Conservation (phyloP, 2,888 invertebrate genomes). For the Ochropleura leucogaster region DNA sequence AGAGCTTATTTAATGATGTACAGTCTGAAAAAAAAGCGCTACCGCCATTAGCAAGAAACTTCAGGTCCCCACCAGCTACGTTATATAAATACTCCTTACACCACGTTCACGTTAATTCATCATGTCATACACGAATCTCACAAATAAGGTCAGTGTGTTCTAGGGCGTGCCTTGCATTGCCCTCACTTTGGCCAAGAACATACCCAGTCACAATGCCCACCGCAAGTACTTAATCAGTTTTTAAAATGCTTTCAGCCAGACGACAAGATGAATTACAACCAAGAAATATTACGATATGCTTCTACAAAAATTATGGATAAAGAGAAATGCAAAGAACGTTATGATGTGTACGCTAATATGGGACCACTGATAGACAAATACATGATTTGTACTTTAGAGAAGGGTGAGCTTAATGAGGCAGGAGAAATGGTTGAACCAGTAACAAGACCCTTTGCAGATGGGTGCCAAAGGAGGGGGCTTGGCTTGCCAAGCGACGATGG, state of each 20-base stretch:
- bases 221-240: neutral
- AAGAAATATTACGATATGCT: constrained; percentile 59
- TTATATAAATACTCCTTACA: neutral
- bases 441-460: constrained; percentile 11
- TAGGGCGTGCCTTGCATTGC: too few relatives aligned
- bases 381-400: constrained; percentile 72
- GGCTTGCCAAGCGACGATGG: neutral
- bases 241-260: constrained; percentile 55
- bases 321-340: constrained; percentile 64
- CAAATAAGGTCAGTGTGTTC: too few relatives aligned
- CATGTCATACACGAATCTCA: too few relatives aligned
- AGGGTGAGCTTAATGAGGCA: constrained; percentile 63
- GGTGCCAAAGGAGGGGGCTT: constrained; percentile 5
- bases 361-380: constrained; percentile 67
- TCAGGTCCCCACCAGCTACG: too few relatives aligned
- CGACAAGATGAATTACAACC: constrained; percentile 65
- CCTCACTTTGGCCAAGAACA: neutral
- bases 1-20: too few relatives aligned
- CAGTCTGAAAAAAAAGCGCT: too few relatives aligned
- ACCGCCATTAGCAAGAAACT: too few relatives aligned
- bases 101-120: too few relatives aligned
- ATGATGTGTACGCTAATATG: constrained; percentile 51
- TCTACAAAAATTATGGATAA: constrained; percentile 64
- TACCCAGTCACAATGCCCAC: neutral
- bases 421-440: neutral